phyloP scores from a whole-genome alignment of 2,888 invertebrate genomes.

The Drosophila helvetica region DNA sequence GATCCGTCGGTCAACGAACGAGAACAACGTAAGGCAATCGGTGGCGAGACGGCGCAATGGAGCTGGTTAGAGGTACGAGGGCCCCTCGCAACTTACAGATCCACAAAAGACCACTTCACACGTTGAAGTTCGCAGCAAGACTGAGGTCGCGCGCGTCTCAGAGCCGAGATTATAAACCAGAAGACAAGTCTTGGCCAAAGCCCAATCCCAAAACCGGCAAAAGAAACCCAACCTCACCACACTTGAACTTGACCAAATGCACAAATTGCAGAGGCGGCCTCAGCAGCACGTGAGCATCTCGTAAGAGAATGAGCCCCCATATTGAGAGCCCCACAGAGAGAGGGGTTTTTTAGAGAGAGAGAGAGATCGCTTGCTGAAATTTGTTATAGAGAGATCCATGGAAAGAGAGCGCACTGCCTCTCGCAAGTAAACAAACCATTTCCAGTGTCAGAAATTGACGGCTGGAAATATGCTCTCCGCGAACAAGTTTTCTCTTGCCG shows the following conservation, averaged over 20 bases:
- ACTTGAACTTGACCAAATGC: constrained; percentile 81
- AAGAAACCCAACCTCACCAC: constrained; percentile 65
- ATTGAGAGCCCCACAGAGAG: constrained; percentile 11
- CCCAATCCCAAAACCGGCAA: constrained; percentile 38
- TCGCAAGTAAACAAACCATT: constrained; percentile 68
- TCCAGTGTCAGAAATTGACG: constrained; percentile 57
- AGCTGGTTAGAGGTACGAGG: neutral
- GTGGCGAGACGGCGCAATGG: constrained; percentile 49
- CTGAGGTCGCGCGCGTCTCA: constrained; percentile 77
- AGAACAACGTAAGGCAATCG: constrained; percentile 57
- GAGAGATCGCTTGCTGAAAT: neutral
- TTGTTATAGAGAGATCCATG: no score
- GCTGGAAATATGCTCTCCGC: constrained; percentile 43
- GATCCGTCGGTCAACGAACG: constrained; percentile 41
- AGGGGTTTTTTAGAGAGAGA: neutral
- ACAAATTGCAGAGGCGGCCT: constrained; percentile 74
- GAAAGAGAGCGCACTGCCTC: constrained; percentile 15
- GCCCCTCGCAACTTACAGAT: constrained; percentile 38
- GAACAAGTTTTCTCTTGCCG: constrained; percentile 58
- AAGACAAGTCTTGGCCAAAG: constrained; percentile 18
- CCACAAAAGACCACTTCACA: constrained; percentile 72
- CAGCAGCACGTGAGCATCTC: constrained; percentile 53
- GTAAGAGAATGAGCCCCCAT: neutral
- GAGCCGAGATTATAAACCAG: constrained; percentile 31
- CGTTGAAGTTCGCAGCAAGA: constrained; percentile 84